Percentiles rank a stretch among this genome's conserved stretches.
Evolutionary conservation across 2,797 vertebrate species (phyloP).

Genomic region (Gadopsis bispinosus): DNA sequence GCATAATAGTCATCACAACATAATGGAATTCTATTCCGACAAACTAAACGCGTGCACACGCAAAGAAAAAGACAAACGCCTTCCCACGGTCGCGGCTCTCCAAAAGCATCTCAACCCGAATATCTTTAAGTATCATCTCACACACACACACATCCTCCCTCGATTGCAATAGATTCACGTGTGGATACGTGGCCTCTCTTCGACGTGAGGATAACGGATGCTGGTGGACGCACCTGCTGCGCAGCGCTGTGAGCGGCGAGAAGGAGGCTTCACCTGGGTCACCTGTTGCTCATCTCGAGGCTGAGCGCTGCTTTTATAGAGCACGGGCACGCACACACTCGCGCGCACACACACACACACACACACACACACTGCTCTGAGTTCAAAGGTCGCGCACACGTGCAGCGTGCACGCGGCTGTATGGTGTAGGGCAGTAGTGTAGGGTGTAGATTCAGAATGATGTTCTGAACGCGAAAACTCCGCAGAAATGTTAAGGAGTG

Average conservation of each 20-base stretch:
- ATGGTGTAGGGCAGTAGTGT: not conserved
- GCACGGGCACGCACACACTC: not conserved
- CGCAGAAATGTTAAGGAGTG: too few species aligned
- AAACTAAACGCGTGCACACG: not conserved
- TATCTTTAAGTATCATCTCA: not conserved
- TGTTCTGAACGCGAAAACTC: too few species aligned
- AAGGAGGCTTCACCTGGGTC: slow-evolving; percentile 57
- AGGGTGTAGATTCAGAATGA: not conserved
- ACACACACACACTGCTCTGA: not conserved
- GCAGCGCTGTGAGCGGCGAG: slow-evolving; percentile 24
- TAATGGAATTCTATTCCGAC: not conserved
- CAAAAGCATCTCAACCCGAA: too few species aligned
- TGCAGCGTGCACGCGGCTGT: slow-evolving; percentile 6
- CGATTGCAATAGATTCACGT: not conserved
- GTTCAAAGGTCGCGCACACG: slow-evolving; percentile 68
- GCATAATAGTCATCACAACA: not conserved
- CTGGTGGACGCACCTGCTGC: slow-evolving; percentile 64
- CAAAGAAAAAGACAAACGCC: not conserved
- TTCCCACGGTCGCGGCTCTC: not conserved
- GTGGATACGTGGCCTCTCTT: not conserved
- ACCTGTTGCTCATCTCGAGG: slow-evolving; percentile 54
- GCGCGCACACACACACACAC: slow-evolving; percentile 24
- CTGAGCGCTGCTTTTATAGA: slow-evolving; percentile 66
- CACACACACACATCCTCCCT: not conserved
- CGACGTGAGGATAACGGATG: not conserved